Evolutionary conservation across 2,113 vertebrate species (phyloP), one percentile per base, ranked within the genome.

Genomic region (Archocentrus centrarchus): DNA sequence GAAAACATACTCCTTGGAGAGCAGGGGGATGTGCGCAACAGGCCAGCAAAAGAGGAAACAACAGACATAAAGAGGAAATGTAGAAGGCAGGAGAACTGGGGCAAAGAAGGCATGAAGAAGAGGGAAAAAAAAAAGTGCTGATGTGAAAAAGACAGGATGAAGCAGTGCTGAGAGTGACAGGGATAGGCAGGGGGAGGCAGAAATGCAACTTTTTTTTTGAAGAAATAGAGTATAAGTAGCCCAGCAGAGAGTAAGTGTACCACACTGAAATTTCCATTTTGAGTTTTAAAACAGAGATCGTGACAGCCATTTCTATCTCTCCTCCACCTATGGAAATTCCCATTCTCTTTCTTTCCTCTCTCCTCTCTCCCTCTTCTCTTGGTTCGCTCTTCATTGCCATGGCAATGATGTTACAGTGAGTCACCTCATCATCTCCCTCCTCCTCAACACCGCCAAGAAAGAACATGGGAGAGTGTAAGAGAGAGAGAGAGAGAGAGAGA

Each of bases 321-420:
- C 53, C 50, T 84, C 44, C 80, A 73, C 78, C 80, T 79, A 75
- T 85, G 85, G 88, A 93, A 84, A 90, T 75, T 83, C 91, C 83
- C 30, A 9, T 77, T 89, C 75, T 63, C 44, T 80, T 61, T 59
- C 82, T 89, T 66, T 73, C 82, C 47, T 83, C 66, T 32, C 58
- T 81, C 83, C 37, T 81, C 64, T 37, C 58, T 81, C 84, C 55
- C 83, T 66, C 80, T 77, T 68, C 82, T 70, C 80, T 82, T 32
- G 22, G 77, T 88, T 90, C 85, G 10, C 88, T 91, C 83, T 88
- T 83, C 84, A 94, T 94, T 89, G 92, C 93, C 93, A 94, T 93
- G 93, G 91, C 91, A 91, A 95, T 94, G 90, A 93, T 94, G 88
- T 90, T 94, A 92, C 90, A 93, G 92, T 94, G 94, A 94, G 93